Evolutionary conservation across 2,888 invertebrate species (phyloP), one percentile per base, ranked within the genome.

Genomic region (Standfussiana lucernea): DNA sequence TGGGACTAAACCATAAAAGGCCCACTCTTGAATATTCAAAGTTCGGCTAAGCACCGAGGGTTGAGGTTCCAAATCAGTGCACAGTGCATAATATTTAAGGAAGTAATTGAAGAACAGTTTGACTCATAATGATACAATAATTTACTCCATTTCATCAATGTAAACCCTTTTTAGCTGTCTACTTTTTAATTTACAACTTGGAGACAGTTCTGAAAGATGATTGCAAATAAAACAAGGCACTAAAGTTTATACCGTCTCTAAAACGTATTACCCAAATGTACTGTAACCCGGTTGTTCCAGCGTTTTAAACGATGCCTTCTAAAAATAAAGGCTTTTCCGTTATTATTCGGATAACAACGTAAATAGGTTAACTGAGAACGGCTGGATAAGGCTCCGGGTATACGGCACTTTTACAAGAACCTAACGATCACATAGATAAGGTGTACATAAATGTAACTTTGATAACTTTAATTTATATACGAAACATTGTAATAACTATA

Each of bases 301-400:
- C 28, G 56, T 79, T 85, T 82, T 68, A 83, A 86, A 81, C 71
- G 62, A 66, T 66, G 70, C 69, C 71, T 79, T 83, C 74, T 86
- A 86, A 88, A 89, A 85, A 88, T 87, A 86, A 87, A 89, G 77
- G 76, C 80, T 85, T 83, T 80, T 67, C 69, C 74, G 83, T 81
- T 85, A 83, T 89, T 83, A 86, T 86, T 81, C 79, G 83, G 81
- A 84, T 86, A 89, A 88, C 86, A 83, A 86, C 84, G 83, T 89
- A 89, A 89, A 88, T 86, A 86, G 86, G 86, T 88, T 88, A 86
- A 79, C 86, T 83, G 80, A 75, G 70, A 72, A 75, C 37, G 71
- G 37, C 24, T 53, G 56, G 61, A 28, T 86, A 72, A 88, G n/a
- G 83, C 72, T 37, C 1, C 37, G 77, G 32, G 35, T 64, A 75